phyloP scores from a whole-genome alignment of 2,797 vertebrate genomes.

The Bovichtus diacanthus region DNA sequence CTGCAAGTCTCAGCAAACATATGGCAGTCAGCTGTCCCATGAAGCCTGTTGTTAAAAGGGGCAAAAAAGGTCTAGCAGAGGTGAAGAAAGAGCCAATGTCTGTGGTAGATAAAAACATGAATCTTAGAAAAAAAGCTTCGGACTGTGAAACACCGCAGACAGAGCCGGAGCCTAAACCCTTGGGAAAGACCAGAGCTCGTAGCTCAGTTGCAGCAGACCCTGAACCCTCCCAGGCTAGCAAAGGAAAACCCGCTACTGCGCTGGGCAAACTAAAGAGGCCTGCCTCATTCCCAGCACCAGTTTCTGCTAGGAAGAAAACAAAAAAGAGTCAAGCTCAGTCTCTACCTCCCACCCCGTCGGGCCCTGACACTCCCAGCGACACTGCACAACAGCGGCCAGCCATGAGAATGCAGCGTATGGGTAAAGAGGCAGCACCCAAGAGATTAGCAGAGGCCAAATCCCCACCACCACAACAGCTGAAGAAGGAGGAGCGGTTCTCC shows the following conservation, averaged over 20 bases:
- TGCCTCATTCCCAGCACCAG: slow-evolving; percentile 64
- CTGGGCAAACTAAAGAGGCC: slow-evolving; percentile 78
- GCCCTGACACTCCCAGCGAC: slow-evolving; percentile 78
- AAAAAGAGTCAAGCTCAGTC: slow-evolving; percentile 78
- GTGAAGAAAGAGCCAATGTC: slow-evolving; percentile 74
- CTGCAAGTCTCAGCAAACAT: slow-evolving; percentile 94
- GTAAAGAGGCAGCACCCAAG: slow-evolving; percentile 81
- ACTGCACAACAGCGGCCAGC: slow-evolving; percentile 79
- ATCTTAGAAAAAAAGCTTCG: slow-evolving; percentile 86
- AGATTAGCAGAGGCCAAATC: slow-evolving; percentile 85
- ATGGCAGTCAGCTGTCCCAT: slow-evolving; percentile 94
- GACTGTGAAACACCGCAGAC: slow-evolving; percentile 88
- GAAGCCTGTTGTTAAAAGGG: slow-evolving; percentile 91
- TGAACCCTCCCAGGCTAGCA: slow-evolving; percentile 63
- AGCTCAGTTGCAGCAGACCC: slow-evolving; percentile 84
- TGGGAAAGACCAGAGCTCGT: slow-evolving; percentile 94
- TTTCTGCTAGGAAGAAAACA: slow-evolving; percentile 80
- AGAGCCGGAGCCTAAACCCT: slow-evolving; percentile 81
- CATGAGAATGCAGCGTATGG: slow-evolving; percentile 84
- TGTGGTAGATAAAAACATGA: slow-evolving; percentile 82
- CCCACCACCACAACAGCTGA: slow-evolving; percentile 76
- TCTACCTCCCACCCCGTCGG: slow-evolving; percentile 70
- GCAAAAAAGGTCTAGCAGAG: slow-evolving; percentile 73
- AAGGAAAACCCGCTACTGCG: slow-evolving; percentile 81
- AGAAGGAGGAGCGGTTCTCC: slow-evolving; percentile 91